phyloP scores from a whole-genome alignment of 2,888 invertebrate genomes.

The Metalampra italica region DNA sequence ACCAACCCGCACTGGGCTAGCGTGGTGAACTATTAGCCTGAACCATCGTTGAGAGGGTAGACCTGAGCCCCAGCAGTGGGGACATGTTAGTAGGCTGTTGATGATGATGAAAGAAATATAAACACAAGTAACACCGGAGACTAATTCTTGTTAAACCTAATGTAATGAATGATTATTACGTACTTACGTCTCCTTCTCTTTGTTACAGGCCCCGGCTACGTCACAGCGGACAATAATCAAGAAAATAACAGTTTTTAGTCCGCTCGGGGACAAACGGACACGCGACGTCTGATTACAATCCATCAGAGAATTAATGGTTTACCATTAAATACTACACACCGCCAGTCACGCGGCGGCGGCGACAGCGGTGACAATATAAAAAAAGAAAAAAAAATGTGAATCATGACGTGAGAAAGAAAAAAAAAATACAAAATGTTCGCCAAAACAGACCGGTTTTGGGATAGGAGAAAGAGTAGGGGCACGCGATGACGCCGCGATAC shows the following conservation, averaged over 20 bases:
- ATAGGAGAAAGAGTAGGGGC: slow-evolving; percentile 54
- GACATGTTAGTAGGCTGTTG: too few relatives aligned
- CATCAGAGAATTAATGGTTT: slow-evolving; percentile 28
- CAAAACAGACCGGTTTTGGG: slow-evolving; percentile 62
- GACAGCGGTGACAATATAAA: slow-evolving; percentile 23
- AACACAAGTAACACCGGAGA: too few relatives aligned
- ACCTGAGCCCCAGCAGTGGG: too few relatives aligned
- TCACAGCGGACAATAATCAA: slow-evolving; percentile 30
- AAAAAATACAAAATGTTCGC: slow-evolving; percentile 48
- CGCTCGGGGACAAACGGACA: slow-evolving; percentile 14
- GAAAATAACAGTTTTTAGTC: slow-evolving; percentile 36
- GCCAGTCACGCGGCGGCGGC: slow-evolving; percentile 23
- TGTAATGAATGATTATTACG: not conserved
- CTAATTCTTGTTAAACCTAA: not conserved
- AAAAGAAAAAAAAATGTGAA: slow-evolving; percentile 31
- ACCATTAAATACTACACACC: slow-evolving; percentile 17
- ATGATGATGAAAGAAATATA: too few relatives aligned
- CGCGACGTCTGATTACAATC: slow-evolving; percentile 38
- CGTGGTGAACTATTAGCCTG: too few relatives aligned
- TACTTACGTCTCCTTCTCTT: slow-evolving; percentile 26
- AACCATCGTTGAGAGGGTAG: too few relatives aligned
- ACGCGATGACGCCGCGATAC: slow-evolving; percentile 56
- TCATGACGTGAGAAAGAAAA: slow-evolving; percentile 18
- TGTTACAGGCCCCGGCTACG: slow-evolving; percentile 50
- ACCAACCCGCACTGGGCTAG: too few relatives aligned